phyloP scores from a whole-genome alignment of 2,888 invertebrate genomes.

The Cepaea hortensis region DNA sequence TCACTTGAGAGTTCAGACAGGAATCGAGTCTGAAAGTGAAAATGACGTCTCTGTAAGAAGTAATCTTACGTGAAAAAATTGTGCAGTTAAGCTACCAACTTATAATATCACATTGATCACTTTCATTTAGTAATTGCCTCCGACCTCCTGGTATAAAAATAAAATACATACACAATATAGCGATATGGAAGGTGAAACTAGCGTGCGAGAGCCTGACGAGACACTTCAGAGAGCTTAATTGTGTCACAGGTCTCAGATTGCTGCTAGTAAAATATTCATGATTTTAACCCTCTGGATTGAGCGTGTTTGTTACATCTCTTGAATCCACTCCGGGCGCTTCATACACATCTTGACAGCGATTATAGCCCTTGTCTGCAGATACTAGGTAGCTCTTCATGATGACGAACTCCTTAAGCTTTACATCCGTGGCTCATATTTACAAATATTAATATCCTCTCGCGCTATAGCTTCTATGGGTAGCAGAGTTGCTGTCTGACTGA shows the following conservation, averaged over 20 bases:
- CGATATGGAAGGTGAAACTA: not conserved
- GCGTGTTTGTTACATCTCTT: not conserved
- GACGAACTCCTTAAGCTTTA: not conserved
- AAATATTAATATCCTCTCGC: not conserved
- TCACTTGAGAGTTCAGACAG: too few relatives aligned
- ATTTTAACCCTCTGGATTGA: not conserved
- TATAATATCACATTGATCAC: not conserved
- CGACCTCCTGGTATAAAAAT: not conserved
- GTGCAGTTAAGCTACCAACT: not conserved
- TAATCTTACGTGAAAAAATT: too few relatives aligned
- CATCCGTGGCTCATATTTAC: not conserved
- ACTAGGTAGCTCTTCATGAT: not conserved
- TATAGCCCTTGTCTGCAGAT: not conserved
- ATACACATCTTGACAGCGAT: conserved; percentile 16
- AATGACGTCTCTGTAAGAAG: too few relatives aligned
- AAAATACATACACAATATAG: not conserved
- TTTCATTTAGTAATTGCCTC: not conserved
- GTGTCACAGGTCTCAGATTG: not conserved
- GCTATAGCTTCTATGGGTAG: not conserved
- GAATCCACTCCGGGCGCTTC: not conserved
- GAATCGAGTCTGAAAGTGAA: too few relatives aligned
- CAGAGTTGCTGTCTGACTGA: too few relatives aligned
- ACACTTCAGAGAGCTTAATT: not conserved
- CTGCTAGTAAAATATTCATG: conserved; percentile 1
- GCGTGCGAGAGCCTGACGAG: not conserved